phyloP scores from a whole-genome alignment of 2,113 vertebrate species.

The Petromus typicus region DNA sequence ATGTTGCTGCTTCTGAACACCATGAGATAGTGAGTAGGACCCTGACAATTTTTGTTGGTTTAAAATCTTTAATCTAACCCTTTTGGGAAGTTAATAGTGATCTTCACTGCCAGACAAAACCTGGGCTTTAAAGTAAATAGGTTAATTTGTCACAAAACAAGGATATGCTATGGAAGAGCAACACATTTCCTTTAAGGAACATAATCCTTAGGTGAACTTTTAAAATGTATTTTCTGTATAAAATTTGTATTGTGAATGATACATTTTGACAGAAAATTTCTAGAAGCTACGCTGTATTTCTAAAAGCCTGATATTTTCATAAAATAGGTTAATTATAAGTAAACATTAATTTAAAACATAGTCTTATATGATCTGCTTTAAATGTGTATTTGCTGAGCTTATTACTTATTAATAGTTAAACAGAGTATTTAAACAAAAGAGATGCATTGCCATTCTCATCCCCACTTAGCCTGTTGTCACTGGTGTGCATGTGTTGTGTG shows the following conservation, averaged over 20 bases:
- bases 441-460: background rate
- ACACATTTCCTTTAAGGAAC: background rate
- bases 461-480: background rate
- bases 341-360: background rate
- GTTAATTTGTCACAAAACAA: constrained; percentile 3
- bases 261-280: constrained; percentile 1
- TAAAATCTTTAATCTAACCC: constrained; percentile 62
- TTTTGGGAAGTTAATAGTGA: constrained; percentile 58
- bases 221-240: background rate
- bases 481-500: background rate
- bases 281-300: background rate
- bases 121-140: background rate
- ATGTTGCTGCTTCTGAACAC: background rate
- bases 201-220: background rate
- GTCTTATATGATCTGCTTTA: background rate
- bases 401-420: constrained; percentile 58
- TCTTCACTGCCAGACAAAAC: constrained; percentile 41
- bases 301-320: constrained; percentile 15
- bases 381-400: constrained; percentile 30
- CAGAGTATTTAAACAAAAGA: background rate
- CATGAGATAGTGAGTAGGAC: constrained; percentile 37
- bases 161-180: background rate
- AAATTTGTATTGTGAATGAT: background rate
- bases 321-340: background rate
- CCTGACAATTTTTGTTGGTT: too few species aligned